A percentile compares a stretch with the other conserved stretches of the same genome.
phyloP scores from a whole-genome alignment of 2,888 invertebrate genomes.

The Cordilura impudica region DNA sequence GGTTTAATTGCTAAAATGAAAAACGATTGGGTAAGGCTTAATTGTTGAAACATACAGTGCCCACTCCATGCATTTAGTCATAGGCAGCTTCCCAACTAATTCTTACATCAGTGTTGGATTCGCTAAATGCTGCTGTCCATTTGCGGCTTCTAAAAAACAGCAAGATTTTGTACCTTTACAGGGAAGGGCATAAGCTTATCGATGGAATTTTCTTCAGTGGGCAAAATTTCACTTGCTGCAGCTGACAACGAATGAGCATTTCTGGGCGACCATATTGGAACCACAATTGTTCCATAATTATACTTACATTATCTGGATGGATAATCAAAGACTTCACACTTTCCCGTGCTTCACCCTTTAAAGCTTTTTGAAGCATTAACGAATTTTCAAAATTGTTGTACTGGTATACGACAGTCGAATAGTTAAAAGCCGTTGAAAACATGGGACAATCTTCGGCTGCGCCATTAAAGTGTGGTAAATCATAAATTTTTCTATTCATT shows the following conservation, averaged over 20 bases:
- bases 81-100: conserved; percentile 33
- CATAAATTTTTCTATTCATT: too few relatives aligned
- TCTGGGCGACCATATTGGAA: conserved; percentile 50
- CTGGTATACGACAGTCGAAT: too few relatives aligned
- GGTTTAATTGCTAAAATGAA: conserved; percentile 45
- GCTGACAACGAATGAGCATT: conserved; percentile 1
- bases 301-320: not conserved
- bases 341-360: too few relatives aligned
- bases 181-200: too few relatives aligned
- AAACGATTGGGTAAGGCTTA: conserved; percentile 18
- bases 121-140: conserved; percentile 30
- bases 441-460: too few relatives aligned
- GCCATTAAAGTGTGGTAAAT: not conserved
- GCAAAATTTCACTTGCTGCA: conserved; percentile 5
- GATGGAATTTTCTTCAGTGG: conserved; percentile 26
- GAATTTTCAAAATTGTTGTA: not conserved
- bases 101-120: too few relatives aligned
- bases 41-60: conserved; percentile 31
- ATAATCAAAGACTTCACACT: too few relatives aligned
- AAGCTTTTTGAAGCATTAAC: not conserved
- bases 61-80: conserved; percentile 44
- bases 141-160: conserved; percentile 24
- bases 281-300: conserved; percentile 46
- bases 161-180: too few relatives aligned
- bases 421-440: too few relatives aligned